Evolutionary conservation across 2,797 vertebrate genomes (phyloP).

Genomic region (Apodemus agrarius): DNA sequence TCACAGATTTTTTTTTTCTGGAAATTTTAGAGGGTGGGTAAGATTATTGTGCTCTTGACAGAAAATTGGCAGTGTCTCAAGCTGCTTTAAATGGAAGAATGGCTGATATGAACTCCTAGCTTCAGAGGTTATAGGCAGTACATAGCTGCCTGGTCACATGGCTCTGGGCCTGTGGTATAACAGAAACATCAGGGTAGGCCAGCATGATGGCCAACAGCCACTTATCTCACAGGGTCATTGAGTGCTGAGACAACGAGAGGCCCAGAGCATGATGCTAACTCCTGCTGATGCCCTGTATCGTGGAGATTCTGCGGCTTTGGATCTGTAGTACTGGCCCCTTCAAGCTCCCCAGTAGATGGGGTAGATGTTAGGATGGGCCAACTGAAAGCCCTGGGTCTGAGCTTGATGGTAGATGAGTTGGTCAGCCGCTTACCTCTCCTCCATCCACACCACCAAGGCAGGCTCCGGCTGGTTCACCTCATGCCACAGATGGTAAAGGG

Average conservation of each 20-base stretch:
- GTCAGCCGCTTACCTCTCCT: background rate
- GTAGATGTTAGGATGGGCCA: background rate
- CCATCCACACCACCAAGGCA: background rate
- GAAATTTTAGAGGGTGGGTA: background rate
- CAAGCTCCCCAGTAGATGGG: background rate
- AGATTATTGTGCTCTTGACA: background rate
- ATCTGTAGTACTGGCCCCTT: background rate
- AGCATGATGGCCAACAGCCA: background rate
- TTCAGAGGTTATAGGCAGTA: background rate
- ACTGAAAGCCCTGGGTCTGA: background rate
- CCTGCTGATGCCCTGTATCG: background rate
- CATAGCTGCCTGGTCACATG: background rate
- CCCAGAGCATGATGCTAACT: background rate
- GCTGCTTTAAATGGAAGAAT: background rate
- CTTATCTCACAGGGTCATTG: background rate
- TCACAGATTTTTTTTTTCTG: background rate
- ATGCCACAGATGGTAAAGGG: background rate
- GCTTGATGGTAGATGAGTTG: background rate
- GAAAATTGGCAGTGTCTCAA: constrained; percentile 2
- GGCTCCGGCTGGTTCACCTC: background rate
- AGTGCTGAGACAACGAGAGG: background rate
- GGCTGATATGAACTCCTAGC: background rate
- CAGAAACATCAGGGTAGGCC: background rate
- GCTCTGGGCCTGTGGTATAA: background rate
- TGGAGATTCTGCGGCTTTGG: background rate